phyloP scores from a whole-genome alignment of 1,140 invertebrate species.

The Nebria ingens region DNA sequence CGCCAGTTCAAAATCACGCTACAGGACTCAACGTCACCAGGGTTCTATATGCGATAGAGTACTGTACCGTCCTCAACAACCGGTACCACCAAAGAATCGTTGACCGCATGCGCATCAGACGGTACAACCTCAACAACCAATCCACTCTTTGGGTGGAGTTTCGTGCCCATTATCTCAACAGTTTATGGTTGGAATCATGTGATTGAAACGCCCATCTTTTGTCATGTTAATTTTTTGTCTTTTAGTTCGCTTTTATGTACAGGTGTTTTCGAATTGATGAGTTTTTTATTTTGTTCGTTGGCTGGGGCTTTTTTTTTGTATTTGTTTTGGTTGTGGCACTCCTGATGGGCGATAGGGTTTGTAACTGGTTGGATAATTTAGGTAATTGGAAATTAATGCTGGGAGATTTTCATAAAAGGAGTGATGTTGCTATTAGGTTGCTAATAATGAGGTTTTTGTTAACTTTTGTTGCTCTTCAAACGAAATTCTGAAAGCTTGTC shows the following conservation, averaged over 20 bases:
- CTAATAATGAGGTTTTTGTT: too few relatives aligned
- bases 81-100: background rate
- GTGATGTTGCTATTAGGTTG: too few relatives aligned
- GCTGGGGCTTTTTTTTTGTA: background rate
- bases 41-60: too few relatives aligned
- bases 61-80: background rate
- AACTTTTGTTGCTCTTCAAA: too few relatives aligned
- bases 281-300: background rate
- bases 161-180: conserved; percentile 26
- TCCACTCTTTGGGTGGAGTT: conserved; percentile 23
- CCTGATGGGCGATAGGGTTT: background rate
- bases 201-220: conserved; percentile 29
- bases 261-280: conserved; percentile 33
- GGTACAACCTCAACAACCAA: conserved; percentile 21
- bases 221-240: conserved; percentile 36
- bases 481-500: too few relatives aligned
- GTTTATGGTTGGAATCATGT: conserved; percentile 30
- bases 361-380: background rate
- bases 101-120: conserved; percentile 24
- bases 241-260: conserved; percentile 33
- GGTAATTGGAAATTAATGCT: conserved; percentile 3
- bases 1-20: too few relatives aligned
- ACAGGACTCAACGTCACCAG: too few relatives aligned
- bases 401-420: too few relatives aligned
- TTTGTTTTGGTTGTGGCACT: background rate